Evolutionary conservation across 2,797 vertebrate genomes (phyloP).

Genomic region (Miichthys miiuy): DNA sequence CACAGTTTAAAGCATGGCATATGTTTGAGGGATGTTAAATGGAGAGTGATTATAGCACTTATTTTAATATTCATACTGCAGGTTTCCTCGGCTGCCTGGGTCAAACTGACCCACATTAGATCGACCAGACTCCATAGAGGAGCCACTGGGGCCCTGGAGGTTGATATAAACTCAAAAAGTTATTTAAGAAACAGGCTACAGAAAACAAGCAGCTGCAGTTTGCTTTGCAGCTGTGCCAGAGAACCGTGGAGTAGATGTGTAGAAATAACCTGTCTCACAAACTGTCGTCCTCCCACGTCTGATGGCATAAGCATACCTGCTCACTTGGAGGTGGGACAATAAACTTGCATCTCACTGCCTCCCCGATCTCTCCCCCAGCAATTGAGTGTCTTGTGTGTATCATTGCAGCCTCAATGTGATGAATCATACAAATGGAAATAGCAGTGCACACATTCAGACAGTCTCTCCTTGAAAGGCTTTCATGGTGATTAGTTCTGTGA

Average conservation of each 20-base stretch:
- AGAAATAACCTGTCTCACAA: slow-evolving; percentile 1
- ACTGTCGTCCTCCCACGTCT: neutral
- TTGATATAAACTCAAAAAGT: slow-evolving; percentile 3
- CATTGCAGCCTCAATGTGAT: slow-evolving; percentile 7
- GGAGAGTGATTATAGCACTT: slow-evolving; percentile 69
- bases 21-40: slow-evolving; percentile 69
- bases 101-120: slow-evolving; percentile 48
- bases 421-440: slow-evolving; percentile 27
- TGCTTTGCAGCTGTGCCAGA: neutral
- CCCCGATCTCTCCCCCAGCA: neutral
- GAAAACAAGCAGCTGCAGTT: neutral
- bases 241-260: neutral
- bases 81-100: slow-evolving; percentile 23
- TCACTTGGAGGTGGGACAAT: slow-evolving; percentile 2
- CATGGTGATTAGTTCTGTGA: neutral
- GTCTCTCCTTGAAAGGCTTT: slow-evolving; percentile 18
- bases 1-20: slow-evolving; percentile 73
- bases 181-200: neutral
- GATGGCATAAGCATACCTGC: slow-evolving; percentile 6
- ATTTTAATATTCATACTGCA: slow-evolving; percentile 63
- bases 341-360: neutral
- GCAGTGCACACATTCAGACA: slow-evolving; percentile 9
- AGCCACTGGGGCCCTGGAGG: neutral
- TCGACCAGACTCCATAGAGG: neutral
- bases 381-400: slow-evolving; percentile 11